A percentile compares a stretch with the other conserved stretches of the same genome.
phyloP scores from a whole-genome alignment of 64 coral and sea anemone species.

The Pocillopora damicornis region DNA sequence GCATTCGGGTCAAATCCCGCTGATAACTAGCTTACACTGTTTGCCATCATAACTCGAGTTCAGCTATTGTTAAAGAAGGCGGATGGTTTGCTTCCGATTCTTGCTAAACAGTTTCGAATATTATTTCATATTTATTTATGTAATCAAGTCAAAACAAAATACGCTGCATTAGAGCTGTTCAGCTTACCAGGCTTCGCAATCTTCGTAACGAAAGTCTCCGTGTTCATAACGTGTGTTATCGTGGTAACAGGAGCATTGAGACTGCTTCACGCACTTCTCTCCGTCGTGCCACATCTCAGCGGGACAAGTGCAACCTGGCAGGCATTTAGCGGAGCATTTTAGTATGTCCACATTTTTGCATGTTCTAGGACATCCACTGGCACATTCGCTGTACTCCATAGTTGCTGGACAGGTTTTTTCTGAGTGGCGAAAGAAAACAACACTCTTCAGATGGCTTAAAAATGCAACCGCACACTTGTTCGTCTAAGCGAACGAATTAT shows the following conservation, averaged over 20 bases:
- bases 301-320: conserved; percentile 1
- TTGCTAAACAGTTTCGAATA: no score
- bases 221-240: background rate
- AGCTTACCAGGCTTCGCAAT: conserved; percentile 20
- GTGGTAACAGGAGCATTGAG: conserved; percentile 3
- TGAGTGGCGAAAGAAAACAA: conserved; percentile 2
- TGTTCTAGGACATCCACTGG: background rate
- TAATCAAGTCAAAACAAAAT: background rate
- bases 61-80: no score
- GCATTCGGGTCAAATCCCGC: no score
- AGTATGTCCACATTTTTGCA: background rate
- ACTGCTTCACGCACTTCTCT: background rate
- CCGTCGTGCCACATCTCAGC: background rate
- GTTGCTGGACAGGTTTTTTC: background rate
- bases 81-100: no score
- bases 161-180: background rate
- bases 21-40: no score
- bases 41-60: no score
- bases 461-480: background rate
- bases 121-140: no score
- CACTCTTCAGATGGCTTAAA: background rate
- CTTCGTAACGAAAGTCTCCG: background rate
- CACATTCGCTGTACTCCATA: background rate
- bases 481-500: background rate
- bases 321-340: background rate